Base-by-base conservation (phyloP, 2,888 invertebrate genomes). In the Limnephilus marmoratus region DNA sequence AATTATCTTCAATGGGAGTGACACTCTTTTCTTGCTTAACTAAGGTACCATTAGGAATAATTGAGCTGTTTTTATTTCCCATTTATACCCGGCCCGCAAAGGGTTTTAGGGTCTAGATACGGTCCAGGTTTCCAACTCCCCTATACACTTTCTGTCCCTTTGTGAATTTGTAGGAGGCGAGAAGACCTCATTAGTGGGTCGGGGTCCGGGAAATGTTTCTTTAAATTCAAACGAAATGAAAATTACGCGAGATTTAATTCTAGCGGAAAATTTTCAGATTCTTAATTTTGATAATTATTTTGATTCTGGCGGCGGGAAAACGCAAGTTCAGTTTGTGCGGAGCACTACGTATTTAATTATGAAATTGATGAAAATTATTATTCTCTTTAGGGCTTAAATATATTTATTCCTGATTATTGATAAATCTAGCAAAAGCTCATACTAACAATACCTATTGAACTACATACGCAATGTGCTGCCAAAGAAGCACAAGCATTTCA, bases 251-350 rank as follows among this genome's bases (percentile, higher is more conserved):
- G 68, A 90, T 85, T 85, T 34, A 85, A 90, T 90, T 85, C 81
- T 49, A 90, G n/a, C 82, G 83, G 90, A 86, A 93, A 94, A 93
- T 93, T 92, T 92, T 92, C 91, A 81, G 93, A 94, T 93, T 93
- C 92, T 92, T 93, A 93, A 91, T 92, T 93, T 24, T 85, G 85
- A 34, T 24, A 82, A 82, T 82, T 82, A 34, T 82, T 34, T 82
- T 90, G 89, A 93, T 93, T 93, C 94, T 93, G 93, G 93, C 93
- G 93, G 92, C 93, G 94, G 41, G n/a, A 45, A 68, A 87, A 87
- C 82, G 29, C 80, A 93, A 92, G 41, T 80, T 68, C 81, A 82
- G 86, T 90, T 89, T 90, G 83, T 88, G 68, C 68, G 24, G 11
- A 68, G n/a, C 5, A 24, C 9, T 24, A 2, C n/a, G 68, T n/a